Percentiles rank a stretch among this genome's conserved stretches.
phyloP scores from a whole-genome alignment of 2,888 invertebrate genomes.

The Drosophila niveifrons region DNA sequence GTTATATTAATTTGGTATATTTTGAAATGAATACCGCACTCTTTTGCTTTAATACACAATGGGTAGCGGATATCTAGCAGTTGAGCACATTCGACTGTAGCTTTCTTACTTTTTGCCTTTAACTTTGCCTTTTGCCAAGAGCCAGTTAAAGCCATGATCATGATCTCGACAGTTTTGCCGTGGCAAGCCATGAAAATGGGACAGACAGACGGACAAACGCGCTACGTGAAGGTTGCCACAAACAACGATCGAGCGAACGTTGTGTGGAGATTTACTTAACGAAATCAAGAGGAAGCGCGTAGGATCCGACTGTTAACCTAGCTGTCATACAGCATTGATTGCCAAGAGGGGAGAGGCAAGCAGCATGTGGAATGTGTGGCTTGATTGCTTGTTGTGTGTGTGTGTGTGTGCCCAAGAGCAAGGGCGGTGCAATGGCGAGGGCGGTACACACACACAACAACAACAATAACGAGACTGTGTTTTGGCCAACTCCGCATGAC shows the following conservation, averaged over 20 bases:
- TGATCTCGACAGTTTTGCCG: conserved; percentile 66
- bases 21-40: too few species aligned
- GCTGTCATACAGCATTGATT: conserved; percentile 80
- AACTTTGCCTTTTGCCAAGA: conserved; percentile 49
- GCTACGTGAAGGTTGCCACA: conserved; percentile 76
- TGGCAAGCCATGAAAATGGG: conserved; percentile 71
- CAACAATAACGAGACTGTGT: conserved; percentile 22
- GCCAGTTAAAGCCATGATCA: conserved; percentile 82
- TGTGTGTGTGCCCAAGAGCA: neutral
- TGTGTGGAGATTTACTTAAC: conserved; percentile 77
- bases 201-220: conserved; percentile 25
- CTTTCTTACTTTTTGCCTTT: conserved; percentile 1
- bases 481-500: conserved; percentile 46
- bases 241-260: conserved; percentile 21
- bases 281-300: conserved; percentile 81
- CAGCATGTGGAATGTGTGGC: conserved; percentile 16
- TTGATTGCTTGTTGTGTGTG: conserved; percentile 56
- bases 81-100: too few species aligned
- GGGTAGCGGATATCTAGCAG: too few species aligned
- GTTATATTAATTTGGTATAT: too few species aligned
- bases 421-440: conserved; percentile 37
- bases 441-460: conserved; percentile 40
- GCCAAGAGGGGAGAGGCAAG: conserved; percentile 51
- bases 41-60: too few species aligned
- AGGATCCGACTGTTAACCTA: conserved; percentile 78